Base-by-base conservation (phyloP, 2,888 invertebrate species). In the Patella pellucida region DNA sequence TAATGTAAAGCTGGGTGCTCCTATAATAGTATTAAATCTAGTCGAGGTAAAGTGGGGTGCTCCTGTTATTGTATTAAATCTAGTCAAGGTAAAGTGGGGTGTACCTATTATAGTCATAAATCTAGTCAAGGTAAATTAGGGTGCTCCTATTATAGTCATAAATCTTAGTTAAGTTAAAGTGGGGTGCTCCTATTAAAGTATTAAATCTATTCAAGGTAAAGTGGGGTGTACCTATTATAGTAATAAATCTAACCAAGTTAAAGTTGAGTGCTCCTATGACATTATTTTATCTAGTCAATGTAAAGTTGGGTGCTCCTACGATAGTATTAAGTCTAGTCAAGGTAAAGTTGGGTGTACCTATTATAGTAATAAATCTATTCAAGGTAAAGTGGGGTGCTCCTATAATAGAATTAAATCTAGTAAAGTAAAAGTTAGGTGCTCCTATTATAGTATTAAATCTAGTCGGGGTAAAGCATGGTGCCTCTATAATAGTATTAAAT, bases 281-380 rank as follows among this genome's bases (percentile, higher is more conserved):
- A 85, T 95, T 98, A 82, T 91, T 99, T 1, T 98, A 98, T 92
- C 92, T 99, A 74, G 97, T 98, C 0, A 98, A 98, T 88, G 89
- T 92, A 79, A 75, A 19, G 14, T 12, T 5, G 12, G 4, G 14
- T 0, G 94, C 97, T 0, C 98, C 98, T 0, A 93, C 97, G 50
- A 95, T 98, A 85, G 95, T 98, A 82, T 91, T 99, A 1, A 98
- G 98, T 92, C 92, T 99, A 74, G 97, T 98, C 0, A 98, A 98
- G 88, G 90, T 92, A 79, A 75, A 62, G 41, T 41, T 0, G 7
- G 5, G 41, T 41, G 41, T 7, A 7, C 7, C 41, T 41, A 41
- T 41, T 0, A 41, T 41, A 7, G 41, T 41, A 41, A 7, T 41
- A 41, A 41, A 41, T 41, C 41, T 41, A 41, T 7, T 41, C 41